Evolutionary conservation across 2,113 vertebrate genomes (phyloP), one percentile per base, ranked within the genome.

Genomic region (Clarias magur): DNA sequence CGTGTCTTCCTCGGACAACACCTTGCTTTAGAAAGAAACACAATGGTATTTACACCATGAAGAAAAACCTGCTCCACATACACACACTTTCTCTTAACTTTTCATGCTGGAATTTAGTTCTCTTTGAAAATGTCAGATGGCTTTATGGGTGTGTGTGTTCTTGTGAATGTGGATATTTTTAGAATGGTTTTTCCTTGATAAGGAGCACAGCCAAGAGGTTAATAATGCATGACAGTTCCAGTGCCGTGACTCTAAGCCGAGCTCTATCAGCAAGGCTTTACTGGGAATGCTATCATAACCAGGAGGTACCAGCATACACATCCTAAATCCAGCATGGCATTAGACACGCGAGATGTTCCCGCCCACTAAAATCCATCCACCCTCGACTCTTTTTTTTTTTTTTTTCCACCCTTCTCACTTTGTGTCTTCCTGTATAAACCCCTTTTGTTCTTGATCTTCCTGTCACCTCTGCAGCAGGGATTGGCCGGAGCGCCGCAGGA

Each of bases 401-500:
- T 48, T 34, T 2, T 2, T 2, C 30, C 48, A 48, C 16, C 27
- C 0, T 25, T 6, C 19, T 23, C 25, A 38, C 17, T 3, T 78
- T 9, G 25, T 59, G 27, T 11, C 27, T 80, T 80, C 59, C 78
- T 59, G 0, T 17, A 59, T 34, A 34, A 76, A n/a, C 23, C 11
- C 11, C 4, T 12, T 59, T 60, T 60, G 17, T 80, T 38, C 8
- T 9, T 13, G 9, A 12, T 59, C 27, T 57, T 81, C 25, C 11
- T 27, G 54, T 60, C 56, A n/a, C 4, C 3, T 75, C 23, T 79
- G 42, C 56, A 19, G 34, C 82, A 91, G 92, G 79, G 79, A 42
- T 59, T 90, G 92, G 90, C 70, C 1, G 87, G 89, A 1, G 95
- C 95, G 88, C 86, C 48, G 48, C 94, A 95, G 23, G 93, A 95